A percentile compares a stretch with the other conserved stretches of the same genome.
These are phyloP conservation scores for Apotomis betuletana DNA, from an alignment of 2,888 invertebrate genomes.

Conservation along the genomic window DNA sequence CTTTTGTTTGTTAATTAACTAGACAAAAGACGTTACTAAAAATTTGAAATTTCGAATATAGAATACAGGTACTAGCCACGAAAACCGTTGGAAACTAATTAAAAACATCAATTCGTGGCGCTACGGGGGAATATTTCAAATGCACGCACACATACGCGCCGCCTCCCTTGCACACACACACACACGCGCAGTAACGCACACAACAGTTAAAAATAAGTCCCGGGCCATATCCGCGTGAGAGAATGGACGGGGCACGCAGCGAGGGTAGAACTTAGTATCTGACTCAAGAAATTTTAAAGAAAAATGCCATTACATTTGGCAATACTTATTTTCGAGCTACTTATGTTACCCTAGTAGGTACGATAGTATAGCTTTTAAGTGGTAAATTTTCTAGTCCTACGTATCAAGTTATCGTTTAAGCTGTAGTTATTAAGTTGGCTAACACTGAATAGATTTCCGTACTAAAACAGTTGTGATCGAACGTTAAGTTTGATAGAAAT, in stretches of 20 bases:
- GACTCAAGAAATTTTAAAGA: slow-evolving; percentile 33
- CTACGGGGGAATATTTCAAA: slow-evolving; percentile 80
- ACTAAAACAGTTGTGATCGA: slow-evolving; percentile 10
- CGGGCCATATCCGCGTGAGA: slow-evolving; percentile 77
- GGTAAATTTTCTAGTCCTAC: not conserved
- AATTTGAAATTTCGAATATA: slow-evolving; percentile 56
- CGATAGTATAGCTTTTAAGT: not conserved
- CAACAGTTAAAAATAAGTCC: slow-evolving; percentile 78
- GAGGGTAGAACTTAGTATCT: slow-evolving; percentile 54
- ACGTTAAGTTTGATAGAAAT: slow-evolving; percentile 17
- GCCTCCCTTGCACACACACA: slow-evolving; percentile 62
- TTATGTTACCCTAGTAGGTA: not conserved
- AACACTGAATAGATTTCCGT: not conserved
- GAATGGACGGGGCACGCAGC: slow-evolving; percentile 64
- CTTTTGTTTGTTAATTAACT: slow-evolving; percentile 40
- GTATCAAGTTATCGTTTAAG: not conserved
- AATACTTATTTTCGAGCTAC: not conserved
- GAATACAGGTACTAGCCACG: slow-evolving; percentile 65
- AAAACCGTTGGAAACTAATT: slow-evolving; percentile 82
- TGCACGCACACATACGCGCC: slow-evolving; percentile 69
- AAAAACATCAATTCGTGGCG: slow-evolving; percentile 82
- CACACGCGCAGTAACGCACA: slow-evolving; percentile 68
- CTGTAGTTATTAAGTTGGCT: not conserved
- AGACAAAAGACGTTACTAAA: slow-evolving; percentile 2
- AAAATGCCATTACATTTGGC: slow-evolving; percentile 5